Percentiles rank a stretch among this genome's conserved stretches.
These are phyloP conservation scores for Theocolax elegans DNA, from an alignment of 1,140 invertebrate species.

Conservation along the genomic window DNA sequence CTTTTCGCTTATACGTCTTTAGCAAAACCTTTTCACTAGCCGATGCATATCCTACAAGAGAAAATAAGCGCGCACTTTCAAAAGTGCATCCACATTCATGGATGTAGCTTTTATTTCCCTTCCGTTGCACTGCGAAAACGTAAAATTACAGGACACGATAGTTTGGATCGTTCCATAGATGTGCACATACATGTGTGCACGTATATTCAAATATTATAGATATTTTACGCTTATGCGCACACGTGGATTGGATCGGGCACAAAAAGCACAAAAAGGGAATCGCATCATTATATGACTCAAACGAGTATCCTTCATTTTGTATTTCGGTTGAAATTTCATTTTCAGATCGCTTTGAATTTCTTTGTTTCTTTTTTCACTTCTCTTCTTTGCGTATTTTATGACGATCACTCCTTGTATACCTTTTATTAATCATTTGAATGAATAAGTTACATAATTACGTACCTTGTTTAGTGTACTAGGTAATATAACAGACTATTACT, in stretches of 20 bases:
- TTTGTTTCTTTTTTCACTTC: background rate
- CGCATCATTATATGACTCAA: background rate
- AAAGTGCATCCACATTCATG: background rate
- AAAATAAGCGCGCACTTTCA: background rate
- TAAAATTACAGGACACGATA: background rate
- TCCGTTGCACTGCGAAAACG: slow-evolving; percentile 1
- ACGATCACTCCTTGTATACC: too few relatives aligned
- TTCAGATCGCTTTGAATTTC: background rate
- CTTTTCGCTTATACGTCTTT: slow-evolving; percentile 2
- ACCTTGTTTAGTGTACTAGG: too few relatives aligned
- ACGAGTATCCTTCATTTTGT: too few relatives aligned
- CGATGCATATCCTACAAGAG: slow-evolving; percentile 2
- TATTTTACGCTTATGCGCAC: slow-evolving; percentile 4
- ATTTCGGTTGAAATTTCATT: slow-evolving; percentile 6
- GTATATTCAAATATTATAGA: too few relatives aligned
- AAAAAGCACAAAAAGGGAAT: background rate
- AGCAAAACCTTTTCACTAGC: background rate
- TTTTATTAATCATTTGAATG: too few relatives aligned
- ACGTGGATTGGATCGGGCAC: background rate
- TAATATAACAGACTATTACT: too few relatives aligned
- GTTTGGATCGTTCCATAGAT: too few relatives aligned
- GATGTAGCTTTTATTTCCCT: background rate
- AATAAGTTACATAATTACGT: too few relatives aligned
- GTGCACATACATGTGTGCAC: too few relatives aligned
- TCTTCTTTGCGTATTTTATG: background rate